Percentiles rank a stretch among this genome's conserved stretches.
Evolutionary conservation across 2,888 invertebrate species (phyloP).

Genomic region (Seladonia tumulorum): DNA sequence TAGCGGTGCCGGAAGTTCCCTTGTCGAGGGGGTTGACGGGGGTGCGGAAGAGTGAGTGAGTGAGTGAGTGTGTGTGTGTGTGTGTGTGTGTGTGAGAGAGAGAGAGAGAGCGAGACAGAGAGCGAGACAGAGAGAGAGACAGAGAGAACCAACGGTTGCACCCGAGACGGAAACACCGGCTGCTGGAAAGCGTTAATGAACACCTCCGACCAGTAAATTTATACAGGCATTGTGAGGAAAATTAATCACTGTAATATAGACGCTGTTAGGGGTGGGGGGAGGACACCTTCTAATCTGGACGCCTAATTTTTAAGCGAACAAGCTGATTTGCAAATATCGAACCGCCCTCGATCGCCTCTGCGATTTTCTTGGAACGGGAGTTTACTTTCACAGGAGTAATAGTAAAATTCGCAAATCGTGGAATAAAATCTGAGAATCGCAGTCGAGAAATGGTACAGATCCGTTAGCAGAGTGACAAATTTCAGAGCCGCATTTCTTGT

Average conservation of each 20-base stretch:
- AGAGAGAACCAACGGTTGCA: background rate
- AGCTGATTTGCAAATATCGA: too few relatives aligned
- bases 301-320: slow-evolving; percentile 27
- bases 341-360: too few relatives aligned
- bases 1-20: slow-evolving; percentile 45
- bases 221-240: slow-evolving; percentile 56
- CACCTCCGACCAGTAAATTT: slow-evolving; percentile 51
- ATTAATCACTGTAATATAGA: slow-evolving; percentile 52
- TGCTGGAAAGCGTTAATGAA: slow-evolving; percentile 55
- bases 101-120: too few relatives aligned
- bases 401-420: background rate
- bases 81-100: too few relatives aligned
- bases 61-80: too few relatives aligned
- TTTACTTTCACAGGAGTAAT: too few relatives aligned
- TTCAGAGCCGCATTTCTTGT: background rate
- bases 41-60: background rate
- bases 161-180: slow-evolving; percentile 1
- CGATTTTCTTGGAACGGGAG: too few relatives aligned
- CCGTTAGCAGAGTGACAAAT: background rate
- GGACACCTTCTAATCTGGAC: slow-evolving; percentile 20
- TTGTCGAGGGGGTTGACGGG: slow-evolving; percentile 28
- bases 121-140: too few relatives aligned
- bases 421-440: background rate
- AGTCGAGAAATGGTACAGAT: too few relatives aligned
- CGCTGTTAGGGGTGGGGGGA: slow-evolving; percentile 10